Evolutionary conservation across 2,113 vertebrate genomes (phyloP), one percentile per base, ranked within the genome.

Genomic region (Turdus rufiventris): DNA sequence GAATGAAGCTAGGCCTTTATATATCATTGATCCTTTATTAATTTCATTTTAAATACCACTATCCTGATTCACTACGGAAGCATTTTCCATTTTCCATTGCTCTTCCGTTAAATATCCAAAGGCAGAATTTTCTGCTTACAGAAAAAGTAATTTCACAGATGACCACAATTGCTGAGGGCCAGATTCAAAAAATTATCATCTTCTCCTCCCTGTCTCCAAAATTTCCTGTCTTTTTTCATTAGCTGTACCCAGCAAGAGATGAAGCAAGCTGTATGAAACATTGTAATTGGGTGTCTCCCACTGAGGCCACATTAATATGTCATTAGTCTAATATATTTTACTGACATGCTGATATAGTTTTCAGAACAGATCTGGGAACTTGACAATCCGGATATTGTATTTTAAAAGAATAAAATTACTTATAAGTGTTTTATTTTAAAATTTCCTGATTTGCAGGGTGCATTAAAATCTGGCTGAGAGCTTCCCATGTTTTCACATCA

Each of bases 91-190:
- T 97, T 96, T 88, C 86, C 57, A 78, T 92, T 28, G 23, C 76
- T 87, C 78, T 95, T 90, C 89, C 23, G 33, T 94, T 94, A 86
- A 96, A 86, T 92, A 80, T 83, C 93, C 90, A 91, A 82, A 85
- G 90, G 82, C 65, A 91, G 78, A 92, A 80, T 85, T 70, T 91
- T 92, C 89, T 96, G 90, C 93, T 96, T 88, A 81, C 42, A 70
- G 90, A 91, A 94, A 94, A 96, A 93, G 93, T 95, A 95, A 95
- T 96, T 95, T 96, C 93, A 95, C 74, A 92, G 88, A 92, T 93
- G 91, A 93, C 88, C 83, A 91, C 70, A 70, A 58, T 43, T 92
- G 93, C 95, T 95, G 85, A 88, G 48, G 91, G 93, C 87, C 82
- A 91, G 85, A 73, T 93, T 94, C 36, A 43, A 83, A 87, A 92